These are phyloP conservation scores for Drosophila cognata DNA, from an alignment of 2,888 invertebrate species.

Conservation along the genomic window DNA sequence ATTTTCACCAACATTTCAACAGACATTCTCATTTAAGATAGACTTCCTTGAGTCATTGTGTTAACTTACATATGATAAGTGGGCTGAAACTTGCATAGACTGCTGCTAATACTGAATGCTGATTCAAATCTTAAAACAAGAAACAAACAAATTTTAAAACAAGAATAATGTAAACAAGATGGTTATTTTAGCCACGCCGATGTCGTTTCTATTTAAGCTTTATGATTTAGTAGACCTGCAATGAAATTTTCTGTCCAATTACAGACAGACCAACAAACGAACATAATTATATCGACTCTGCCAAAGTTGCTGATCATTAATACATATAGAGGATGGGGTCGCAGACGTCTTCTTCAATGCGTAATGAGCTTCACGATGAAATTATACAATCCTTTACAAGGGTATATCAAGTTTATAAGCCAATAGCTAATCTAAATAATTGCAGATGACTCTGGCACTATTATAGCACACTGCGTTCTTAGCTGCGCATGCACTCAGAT, in stretches of 20 bases:
- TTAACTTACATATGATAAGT: not conserved
- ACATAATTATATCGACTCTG: not conserved
- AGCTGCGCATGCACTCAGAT: not conserved
- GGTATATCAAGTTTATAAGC: not conserved
- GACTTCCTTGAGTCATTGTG: not conserved
- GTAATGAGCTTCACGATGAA: no score
- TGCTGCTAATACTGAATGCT: not conserved
- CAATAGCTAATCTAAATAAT: conserved; percentile 1
- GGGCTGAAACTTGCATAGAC: not conserved
- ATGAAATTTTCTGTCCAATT: not conserved
- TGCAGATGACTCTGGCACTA: not conserved
- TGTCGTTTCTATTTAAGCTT: not conserved
- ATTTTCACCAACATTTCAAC: not conserved
- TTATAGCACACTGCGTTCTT: not conserved
- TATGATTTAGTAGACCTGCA: not conserved
- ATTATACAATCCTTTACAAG: not conserved
- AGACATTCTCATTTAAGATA: not conserved
- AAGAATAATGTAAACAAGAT: not conserved
- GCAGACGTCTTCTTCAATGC: no score
- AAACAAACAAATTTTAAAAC: no score
- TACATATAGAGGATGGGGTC: not conserved
- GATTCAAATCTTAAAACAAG: not conserved
- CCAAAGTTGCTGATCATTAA: not conserved
- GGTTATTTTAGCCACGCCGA: not conserved
- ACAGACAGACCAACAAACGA: not conserved